phyloP scores from a whole-genome alignment of 2,797 vertebrate genomes.

The Parauchenoglanis punctatus region DNA sequence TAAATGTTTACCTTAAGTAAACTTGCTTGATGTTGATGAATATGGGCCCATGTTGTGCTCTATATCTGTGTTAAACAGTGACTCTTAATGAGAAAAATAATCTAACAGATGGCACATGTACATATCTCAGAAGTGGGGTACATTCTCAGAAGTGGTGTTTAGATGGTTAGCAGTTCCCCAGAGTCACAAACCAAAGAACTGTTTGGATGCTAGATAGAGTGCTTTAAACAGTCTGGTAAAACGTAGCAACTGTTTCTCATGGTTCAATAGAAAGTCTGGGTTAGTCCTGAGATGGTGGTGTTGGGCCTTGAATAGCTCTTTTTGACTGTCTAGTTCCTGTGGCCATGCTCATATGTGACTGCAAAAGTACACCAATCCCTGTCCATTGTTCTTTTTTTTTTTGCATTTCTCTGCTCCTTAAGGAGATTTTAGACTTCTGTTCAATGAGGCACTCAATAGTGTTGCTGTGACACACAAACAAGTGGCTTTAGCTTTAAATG shows the following conservation, averaged over 20 bases:
- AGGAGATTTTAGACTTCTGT: constrained; percentile 8
- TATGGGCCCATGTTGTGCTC: background rate
- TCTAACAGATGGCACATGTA: constrained; percentile 23
- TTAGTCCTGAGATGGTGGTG: background rate
- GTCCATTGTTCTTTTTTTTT: background rate
- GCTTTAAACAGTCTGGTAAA: background rate
- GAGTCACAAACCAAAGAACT: background rate
- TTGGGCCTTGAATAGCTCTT: background rate
- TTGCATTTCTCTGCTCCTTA: constrained; percentile 11
- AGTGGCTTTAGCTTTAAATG: constrained; percentile 20
- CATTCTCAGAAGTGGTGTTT: constrained; percentile 1
- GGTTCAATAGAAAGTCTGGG: background rate
- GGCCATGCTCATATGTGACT: background rate
- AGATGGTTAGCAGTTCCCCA: background rate
- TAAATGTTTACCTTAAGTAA: constrained; percentile 19
- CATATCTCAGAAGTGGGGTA: too few relatives aligned
- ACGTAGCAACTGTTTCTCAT: background rate
- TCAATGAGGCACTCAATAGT: constrained; percentile 31
- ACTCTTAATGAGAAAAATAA: constrained; percentile 17
- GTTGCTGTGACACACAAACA: constrained; percentile 26
- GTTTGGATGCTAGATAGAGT: background rate
- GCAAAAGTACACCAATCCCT: background rate
- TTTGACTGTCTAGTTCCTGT: background rate
- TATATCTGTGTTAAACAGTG: constrained; percentile 20
- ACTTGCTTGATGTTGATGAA: background rate